Base-by-base conservation (phyloP, 1,140 invertebrate species). In the Heliconius hewitsoni region DNA sequence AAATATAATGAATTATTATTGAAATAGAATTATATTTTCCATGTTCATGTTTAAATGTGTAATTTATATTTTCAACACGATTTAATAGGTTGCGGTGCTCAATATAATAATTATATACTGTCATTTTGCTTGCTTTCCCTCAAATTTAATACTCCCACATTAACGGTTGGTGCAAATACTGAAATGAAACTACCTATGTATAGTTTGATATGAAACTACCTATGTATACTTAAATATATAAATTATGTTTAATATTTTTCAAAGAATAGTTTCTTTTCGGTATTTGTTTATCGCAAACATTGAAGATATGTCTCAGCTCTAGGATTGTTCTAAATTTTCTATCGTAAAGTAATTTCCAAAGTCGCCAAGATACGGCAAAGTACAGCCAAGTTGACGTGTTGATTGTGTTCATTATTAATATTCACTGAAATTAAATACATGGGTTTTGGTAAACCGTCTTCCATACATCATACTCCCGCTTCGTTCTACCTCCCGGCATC, bases 351-450 rank as follows among this genome's bases (percentile, higher is more conserved):
- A 30, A 57, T 23, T n/a, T n/a, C 19, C n/a, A 19, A 60, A 60
- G 23, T 60, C n/a, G 57, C 57, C 57, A 27, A 60, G 57, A 60
- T 27, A 60, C 9, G 57, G 57, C 34, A 79, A 89, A 91, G 91
- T 94, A 93, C 91, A 93, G 90, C 91, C 93, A 93, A 92, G 87
- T 93, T 91, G 90, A 90, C 81, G 60, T 80, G 57, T 60, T 60
- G 57, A 60, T 60, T 60, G 57, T 60, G 23, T 60, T 18, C 52
- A 55, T 19, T 55, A 60, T 27, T 23, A 60, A 60, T 23, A 60
- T 60, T 60, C 19, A n/a, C 57, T 13, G 3, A 16, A 46, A 16
- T 46, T 46, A 46, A 46, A 55, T 60, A 60, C 19, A 60, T 23
- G 57, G 57, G n/a, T 60, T 60, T 2, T 23, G 42, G 42, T 46